phyloP scores from a whole-genome alignment of 2,888 invertebrate species.

The Aelia acuminata region DNA sequence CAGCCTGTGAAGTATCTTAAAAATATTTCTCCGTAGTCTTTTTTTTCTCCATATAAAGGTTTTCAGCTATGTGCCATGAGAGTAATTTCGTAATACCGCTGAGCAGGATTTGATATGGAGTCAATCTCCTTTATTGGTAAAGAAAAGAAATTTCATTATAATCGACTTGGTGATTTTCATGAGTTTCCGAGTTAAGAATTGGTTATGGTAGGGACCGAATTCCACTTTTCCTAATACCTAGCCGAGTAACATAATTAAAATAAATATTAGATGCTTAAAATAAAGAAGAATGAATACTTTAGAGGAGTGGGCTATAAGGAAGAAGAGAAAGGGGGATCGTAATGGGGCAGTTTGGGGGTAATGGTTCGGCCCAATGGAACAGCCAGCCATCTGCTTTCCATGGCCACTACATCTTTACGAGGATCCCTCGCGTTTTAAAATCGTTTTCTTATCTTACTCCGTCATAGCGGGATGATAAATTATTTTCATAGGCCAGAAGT shows the following conservation, averaged over 20 bases:
- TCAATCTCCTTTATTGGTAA: too few species aligned
- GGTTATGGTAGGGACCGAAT: too few species aligned
- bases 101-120: too few species aligned
- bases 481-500: conserved; percentile 29
- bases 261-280: background rate
- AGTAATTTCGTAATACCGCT: too few species aligned
- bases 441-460: conserved; percentile 22
- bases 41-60: too few species aligned
- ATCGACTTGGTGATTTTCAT: too few species aligned
- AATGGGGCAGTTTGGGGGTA: conserved; percentile 29
- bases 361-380: background rate
- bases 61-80: too few species aligned
- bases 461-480: background rate
- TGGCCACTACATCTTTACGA: conserved; percentile 6
- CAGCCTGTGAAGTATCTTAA: too few species aligned
- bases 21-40: too few species aligned
- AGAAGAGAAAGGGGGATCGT: background rate
- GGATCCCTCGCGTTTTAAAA: conserved; percentile 16
- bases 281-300: background rate
- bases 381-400: background rate
- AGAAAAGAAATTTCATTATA: too few species aligned
- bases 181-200: too few species aligned
- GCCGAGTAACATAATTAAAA: background rate
- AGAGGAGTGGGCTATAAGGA: background rate
- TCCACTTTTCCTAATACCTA: background rate